phyloP scores from a whole-genome alignment of 2,797 vertebrate species.

The Uromys caudimaculatus region DNA sequence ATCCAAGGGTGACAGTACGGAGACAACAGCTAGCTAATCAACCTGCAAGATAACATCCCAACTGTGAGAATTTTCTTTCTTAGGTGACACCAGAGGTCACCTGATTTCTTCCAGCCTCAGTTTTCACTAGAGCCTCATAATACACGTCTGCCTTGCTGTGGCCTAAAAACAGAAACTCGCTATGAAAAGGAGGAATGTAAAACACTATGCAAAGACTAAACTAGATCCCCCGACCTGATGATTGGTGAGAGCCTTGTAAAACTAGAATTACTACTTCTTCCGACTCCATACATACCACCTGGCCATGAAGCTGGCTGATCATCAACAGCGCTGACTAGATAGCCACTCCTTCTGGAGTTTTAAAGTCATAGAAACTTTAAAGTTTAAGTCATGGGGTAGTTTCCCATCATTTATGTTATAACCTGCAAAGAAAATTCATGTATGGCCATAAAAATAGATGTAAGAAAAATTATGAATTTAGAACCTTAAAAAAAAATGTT shows the following conservation, averaged over 20 bases:
- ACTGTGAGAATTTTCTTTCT: slow-evolving; percentile 46
- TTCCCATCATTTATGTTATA: neutral
- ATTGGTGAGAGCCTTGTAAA: slow-evolving; percentile 74
- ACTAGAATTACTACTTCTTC: slow-evolving; percentile 78
- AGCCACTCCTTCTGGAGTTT: slow-evolving; percentile 45
- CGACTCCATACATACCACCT: slow-evolving; percentile 71
- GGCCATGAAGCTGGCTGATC: slow-evolving; percentile 58
- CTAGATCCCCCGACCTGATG: slow-evolving; percentile 77
- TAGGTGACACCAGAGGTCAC: neutral
- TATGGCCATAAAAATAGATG: neutral
- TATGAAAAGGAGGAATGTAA: slow-evolving; percentile 68
- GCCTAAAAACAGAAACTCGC: slow-evolving; percentile 74
- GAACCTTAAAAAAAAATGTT: neutral
- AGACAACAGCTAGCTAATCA: slow-evolving; percentile 25
- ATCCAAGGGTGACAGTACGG: neutral
- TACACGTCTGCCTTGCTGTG: slow-evolving; percentile 38
- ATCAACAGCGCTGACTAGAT: neutral
- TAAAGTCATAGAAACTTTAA: slow-evolving; percentile 39
- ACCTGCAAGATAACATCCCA: neutral
- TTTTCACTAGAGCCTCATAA: slow-evolving; percentile 55
- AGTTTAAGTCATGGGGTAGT: neutral
- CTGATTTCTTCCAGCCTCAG: slow-evolving; percentile 42
- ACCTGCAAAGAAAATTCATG: slow-evolving; percentile 7
- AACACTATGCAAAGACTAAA: slow-evolving; percentile 73
- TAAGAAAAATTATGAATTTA: slow-evolving; percentile 38